phyloP scores from a whole-genome alignment of 2,888 invertebrate species.

The Branchipolynoe longqiensis region DNA sequence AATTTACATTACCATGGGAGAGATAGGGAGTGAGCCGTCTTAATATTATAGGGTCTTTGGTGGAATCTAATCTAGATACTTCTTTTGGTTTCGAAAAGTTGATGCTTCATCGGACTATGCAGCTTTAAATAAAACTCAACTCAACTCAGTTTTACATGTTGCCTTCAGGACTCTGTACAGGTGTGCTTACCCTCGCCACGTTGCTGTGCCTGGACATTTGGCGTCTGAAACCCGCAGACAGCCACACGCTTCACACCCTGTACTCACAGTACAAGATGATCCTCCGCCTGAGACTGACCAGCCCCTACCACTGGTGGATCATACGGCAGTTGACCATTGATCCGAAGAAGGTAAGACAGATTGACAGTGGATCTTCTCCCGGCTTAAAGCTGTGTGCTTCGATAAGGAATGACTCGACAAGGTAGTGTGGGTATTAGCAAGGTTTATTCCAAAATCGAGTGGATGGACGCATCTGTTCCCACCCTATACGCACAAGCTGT shows the following conservation, averaged over 20 bases:
- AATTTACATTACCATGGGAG: too few species aligned
- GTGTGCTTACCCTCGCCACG: neutral
- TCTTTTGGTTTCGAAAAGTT: too few species aligned
- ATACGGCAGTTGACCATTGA: neutral
- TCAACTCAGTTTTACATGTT: too few species aligned
- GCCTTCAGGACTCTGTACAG: neutral
- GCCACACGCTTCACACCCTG: constrained; percentile 28
- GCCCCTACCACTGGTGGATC: neutral
- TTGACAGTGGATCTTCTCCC: neutral
- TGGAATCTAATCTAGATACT: too few species aligned
- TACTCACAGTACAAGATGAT: neutral
- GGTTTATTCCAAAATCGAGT: too few species aligned
- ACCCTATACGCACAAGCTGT: too few species aligned
- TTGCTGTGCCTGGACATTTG: constrained; percentile 11
- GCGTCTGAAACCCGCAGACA: constrained; percentile 28
- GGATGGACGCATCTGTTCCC: too few species aligned
- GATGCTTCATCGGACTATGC: too few species aligned
- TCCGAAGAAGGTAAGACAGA: neutral
- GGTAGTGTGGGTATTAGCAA: neutral
- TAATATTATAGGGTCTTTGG: too few species aligned
- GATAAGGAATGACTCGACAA: neutral
- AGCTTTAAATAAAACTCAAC: too few species aligned
- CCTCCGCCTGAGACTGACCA: neutral
- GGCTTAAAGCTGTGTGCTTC: neutral
- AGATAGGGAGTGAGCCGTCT: too few species aligned